Conservation (phyloP, 2,888 invertebrate species). For the Lasioglossum figueresi region DNA sequence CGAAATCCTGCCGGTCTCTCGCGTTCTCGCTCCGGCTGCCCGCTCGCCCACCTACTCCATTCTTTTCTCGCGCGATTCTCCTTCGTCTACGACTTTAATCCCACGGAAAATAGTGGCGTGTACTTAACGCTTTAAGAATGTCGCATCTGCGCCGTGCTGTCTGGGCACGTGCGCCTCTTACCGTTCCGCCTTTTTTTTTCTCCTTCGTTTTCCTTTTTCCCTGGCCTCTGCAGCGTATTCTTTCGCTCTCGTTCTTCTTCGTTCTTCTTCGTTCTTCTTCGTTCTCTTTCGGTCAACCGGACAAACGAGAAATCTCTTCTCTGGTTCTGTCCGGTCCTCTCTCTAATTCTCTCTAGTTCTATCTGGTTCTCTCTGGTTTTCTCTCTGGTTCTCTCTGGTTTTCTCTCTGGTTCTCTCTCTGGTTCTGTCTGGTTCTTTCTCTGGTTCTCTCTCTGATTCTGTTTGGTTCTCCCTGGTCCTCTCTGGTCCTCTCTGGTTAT, state of each 20-base stretch:
- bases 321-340: too few relatives aligned
- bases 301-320: neutral
- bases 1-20: constrained; percentile 21
- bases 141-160: constrained; percentile 65
- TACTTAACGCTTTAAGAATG: constrained; percentile 71
- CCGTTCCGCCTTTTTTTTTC: neutral
- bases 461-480: neutral
- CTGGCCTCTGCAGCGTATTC: neutral
- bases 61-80: constrained; percentile 40
- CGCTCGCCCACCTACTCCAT: constrained; percentile 15
- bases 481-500: neutral
- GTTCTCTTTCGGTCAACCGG: neutral
- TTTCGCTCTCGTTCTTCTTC: neutral
- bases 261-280: neutral
- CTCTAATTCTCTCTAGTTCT: neutral
- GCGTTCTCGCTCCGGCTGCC: constrained; percentile 1
- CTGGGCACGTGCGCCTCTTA: constrained; percentile 61
- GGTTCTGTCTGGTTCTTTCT: too few relatives aligned
- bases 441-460: neutral
- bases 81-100: constrained; percentile 69
- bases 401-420: neutral
- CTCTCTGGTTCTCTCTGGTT: neutral
- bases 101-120: constrained; percentile 68
- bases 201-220: neutral
- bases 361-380: neutral